Conservation (phyloP, 2,797 vertebrate genomes). For the Hylomyscus alleni region DNA sequence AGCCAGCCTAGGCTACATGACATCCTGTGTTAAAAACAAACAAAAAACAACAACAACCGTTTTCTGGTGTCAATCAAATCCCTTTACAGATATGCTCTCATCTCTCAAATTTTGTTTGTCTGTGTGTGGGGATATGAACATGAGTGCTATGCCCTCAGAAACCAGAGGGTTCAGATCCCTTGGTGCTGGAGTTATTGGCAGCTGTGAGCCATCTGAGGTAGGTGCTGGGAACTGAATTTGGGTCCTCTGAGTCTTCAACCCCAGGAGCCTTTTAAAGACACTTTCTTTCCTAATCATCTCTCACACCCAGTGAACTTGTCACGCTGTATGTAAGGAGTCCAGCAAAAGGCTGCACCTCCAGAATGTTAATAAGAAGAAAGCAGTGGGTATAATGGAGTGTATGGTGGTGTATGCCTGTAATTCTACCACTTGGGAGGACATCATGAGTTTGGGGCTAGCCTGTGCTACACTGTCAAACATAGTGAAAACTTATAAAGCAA, state of each 20-base stretch:
- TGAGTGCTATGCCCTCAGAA: background rate
- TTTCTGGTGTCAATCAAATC: background rate
- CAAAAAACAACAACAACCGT: too few species aligned
- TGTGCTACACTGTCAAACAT: background rate
- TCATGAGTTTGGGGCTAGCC: background rate
- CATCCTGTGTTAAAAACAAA: background rate
- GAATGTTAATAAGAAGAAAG: background rate
- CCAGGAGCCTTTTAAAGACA: background rate
- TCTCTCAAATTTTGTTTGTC: background rate
- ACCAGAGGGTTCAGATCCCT: background rate
- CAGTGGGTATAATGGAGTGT: background rate
- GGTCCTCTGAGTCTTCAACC: background rate
- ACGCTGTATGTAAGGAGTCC: background rate
- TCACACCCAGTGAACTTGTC: background rate
- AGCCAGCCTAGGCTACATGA: background rate
- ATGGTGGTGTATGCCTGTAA: background rate
- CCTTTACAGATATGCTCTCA: background rate
- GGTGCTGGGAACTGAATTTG: background rate
- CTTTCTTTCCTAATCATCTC: background rate
- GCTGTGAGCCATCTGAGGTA: background rate
- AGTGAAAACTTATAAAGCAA: background rate
- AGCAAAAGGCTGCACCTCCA: background rate
- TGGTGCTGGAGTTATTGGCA: background rate
- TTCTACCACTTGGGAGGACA: background rate
- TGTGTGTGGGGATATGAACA: background rate